Evolutionary conservation across 2,797 vertebrate genomes (phyloP), one percentile per base, ranked within the genome.

Genomic region (Cirrhinus molitorella): DNA sequence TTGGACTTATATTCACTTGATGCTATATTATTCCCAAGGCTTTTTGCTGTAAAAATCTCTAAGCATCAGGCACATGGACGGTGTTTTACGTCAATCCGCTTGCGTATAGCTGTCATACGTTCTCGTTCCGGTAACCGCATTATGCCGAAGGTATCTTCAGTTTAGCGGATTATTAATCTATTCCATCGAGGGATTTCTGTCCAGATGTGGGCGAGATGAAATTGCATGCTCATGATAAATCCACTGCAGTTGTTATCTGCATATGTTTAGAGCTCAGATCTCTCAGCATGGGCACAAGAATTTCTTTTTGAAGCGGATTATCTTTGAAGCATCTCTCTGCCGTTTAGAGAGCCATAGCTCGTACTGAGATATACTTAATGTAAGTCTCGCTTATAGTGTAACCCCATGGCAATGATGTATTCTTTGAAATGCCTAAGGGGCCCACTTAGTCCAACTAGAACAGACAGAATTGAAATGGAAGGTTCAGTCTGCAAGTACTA

Each of bases 151-250:
- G 74, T 72, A 45, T 71, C 14, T 71, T 66, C 25, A 73, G 55
- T 78, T 74, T 74, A 59, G 28, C n/a, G 40, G 75, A 67, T 83
- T 86, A 79, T 73, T 83, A 83, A 86, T 83, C 80, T 74, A 73
- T 83, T 79, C 40, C 68, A 75, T 61, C 16, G 28, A 74, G 81
- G 67, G 85, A 86, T 79, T 83, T 83, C 40, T 28, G 49, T 81
- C 76, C 76, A 83, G 75, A 86, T 86, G 80, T 73, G 80, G 51
- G 40, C 23, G 75, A 83, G 80, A 83, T 78, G 68, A 83, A 86
- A 83, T 83, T 86, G 81, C 76, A 68, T 75, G 43, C 80, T 86
- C 61, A 75, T 86, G 81, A 79, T 86, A 83, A 83, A 79, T 68
- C 76, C 85, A 83, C 70, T 75, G 85, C 74, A 77, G 81, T 78